Evolutionary conservation across 1,140 invertebrate species (phyloP).

Genomic region (Lordiphosa mommai): DNA sequence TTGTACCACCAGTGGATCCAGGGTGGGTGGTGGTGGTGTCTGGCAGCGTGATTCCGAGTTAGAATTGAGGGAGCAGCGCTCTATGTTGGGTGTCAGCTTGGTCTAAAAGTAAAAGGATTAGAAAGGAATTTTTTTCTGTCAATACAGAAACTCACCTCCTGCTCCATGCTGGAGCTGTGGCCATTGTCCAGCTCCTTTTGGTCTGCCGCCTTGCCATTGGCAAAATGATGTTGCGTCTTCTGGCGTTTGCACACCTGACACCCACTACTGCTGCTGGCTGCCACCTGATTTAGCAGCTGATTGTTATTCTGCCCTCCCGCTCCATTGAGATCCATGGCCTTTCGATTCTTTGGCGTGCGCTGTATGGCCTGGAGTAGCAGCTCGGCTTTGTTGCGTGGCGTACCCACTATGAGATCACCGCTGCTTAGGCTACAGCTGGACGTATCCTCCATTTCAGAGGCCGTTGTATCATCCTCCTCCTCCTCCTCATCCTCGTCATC

Average conservation of each 20-base stretch:
- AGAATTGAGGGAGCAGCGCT: constrained; percentile 48
- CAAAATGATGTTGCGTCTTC: constrained; percentile 75
- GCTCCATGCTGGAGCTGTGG: constrained; percentile 1
- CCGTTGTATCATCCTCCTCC: constrained; percentile 33
- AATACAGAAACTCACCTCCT: background rate
- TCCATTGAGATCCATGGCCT: constrained; percentile 25
- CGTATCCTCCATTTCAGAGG: constrained; percentile 63
- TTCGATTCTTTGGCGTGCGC: constrained; percentile 68
- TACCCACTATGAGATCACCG: constrained; percentile 66
- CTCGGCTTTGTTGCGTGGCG: constrained; percentile 73
- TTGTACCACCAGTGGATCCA: constrained; percentile 52
- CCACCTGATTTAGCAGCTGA: constrained; percentile 13
- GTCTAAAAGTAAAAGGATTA: constrained; percentile 18
- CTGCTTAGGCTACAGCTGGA: constrained; percentile 64
- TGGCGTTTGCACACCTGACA: constrained; percentile 78
- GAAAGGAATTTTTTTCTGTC: background rate
- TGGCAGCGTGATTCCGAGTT: constrained; percentile 31
- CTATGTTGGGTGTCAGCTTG: constrained; percentile 65
- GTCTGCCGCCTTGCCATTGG: constrained; percentile 9
- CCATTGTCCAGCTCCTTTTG: constrained; percentile 6
- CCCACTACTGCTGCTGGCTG: constrained; percentile 28
- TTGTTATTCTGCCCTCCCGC: background rate
- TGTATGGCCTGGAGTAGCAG: constrained; percentile 77
- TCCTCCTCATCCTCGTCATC: constrained; percentile 15
- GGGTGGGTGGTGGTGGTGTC: constrained; percentile 34